These are phyloP conservation scores for Rhynchophorus ferrugineus DNA, from an alignment of 1,140 invertebrate genomes.

Conservation along the genomic window DNA sequence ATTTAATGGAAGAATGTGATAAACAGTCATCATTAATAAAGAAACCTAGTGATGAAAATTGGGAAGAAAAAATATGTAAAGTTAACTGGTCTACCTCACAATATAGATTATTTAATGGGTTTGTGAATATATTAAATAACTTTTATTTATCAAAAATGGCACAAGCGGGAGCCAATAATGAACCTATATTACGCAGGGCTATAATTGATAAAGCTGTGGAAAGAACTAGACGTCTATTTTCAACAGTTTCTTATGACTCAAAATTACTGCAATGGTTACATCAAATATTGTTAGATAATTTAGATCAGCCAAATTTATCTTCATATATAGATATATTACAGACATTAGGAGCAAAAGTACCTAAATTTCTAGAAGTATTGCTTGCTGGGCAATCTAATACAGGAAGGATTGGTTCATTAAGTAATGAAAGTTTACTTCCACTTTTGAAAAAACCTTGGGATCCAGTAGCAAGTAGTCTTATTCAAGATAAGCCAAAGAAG, in stretches of 20 bases:
- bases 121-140: conserved; percentile 59
- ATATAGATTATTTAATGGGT: conserved; percentile 57
- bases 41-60: conserved; percentile 54
- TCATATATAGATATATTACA: conserved; percentile 75
- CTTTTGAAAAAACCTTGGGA: conserved; percentile 74
- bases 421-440: conserved; percentile 49
- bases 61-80: conserved; percentile 61
- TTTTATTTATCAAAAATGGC: conserved; percentile 64
- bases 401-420: conserved; percentile 40
- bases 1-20: conserved; percentile 68
- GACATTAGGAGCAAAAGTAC: conserved; percentile 66
- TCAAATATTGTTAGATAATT: conserved; percentile 59
- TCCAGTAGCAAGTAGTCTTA: conserved; percentile 45
- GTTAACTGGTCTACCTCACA: conserved; percentile 60
- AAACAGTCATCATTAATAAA: conserved; percentile 54
- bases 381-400: conserved; percentile 47
- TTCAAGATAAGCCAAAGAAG: conserved; percentile 47
- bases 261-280: conserved; percentile 75
- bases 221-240: conserved; percentile 58
- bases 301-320: conserved; percentile 59
- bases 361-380: conserved; percentile 71
- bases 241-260: conserved; percentile 60
- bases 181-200: conserved; percentile 59
- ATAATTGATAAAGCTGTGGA: conserved; percentile 64
- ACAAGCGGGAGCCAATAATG: conserved; percentile 47